Conservation (phyloP, 2,113 vertebrate species). For the Pontoporia blainvillei region DNA sequence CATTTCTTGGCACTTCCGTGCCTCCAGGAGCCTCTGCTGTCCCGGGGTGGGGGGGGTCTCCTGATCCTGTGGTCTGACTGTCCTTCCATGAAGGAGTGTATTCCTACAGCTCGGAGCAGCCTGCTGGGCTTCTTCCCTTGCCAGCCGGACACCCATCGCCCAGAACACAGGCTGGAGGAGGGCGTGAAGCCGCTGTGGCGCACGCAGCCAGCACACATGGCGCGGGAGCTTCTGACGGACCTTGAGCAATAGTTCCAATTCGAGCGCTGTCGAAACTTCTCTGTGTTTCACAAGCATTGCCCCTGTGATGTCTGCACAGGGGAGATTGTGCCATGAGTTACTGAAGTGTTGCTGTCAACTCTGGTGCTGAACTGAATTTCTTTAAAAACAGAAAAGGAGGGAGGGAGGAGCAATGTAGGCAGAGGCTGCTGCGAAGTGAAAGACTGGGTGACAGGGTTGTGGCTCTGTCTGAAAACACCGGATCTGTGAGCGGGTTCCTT, state of each 20-base stretch:
- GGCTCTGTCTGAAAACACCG: background rate
- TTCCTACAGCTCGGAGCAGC: background rate
- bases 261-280: background rate
- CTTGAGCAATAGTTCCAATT: background rate
- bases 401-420: accelerated
- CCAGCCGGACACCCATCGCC: too few relatives aligned
- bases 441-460: background rate
- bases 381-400: background rate
- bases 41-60: background rate
- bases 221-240: background rate
- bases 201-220: background rate
- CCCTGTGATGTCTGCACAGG: background rate
- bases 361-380: background rate
- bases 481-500: background rate
- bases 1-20: background rate
- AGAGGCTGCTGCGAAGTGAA: background rate
- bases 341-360: background rate
- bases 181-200: too few relatives aligned
- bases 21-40: background rate
- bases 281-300: background rate
- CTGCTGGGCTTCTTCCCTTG: background rate
- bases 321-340: background rate
- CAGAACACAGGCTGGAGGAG: too few relatives aligned
- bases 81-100: background rate
- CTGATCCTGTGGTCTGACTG: background rate